phyloP scores from a whole-genome alignment of 2,888 invertebrate species.

The Sericinus montela region DNA sequence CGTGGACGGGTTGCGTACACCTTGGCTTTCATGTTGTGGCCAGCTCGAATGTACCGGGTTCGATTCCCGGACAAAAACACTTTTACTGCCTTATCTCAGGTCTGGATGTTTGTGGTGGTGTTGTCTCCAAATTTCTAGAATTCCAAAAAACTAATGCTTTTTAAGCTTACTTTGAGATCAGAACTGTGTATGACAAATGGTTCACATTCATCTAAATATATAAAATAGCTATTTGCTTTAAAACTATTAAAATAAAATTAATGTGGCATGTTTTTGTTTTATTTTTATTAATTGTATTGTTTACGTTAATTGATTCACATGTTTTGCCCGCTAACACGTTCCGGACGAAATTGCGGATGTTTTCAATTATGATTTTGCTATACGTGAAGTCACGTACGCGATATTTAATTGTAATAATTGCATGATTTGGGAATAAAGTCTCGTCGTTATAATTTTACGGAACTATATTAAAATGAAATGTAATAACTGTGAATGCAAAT shows the following conservation, averaged over 20 bases:
- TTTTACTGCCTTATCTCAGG: too few species aligned
- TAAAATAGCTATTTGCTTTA: too few species aligned
- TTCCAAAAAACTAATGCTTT: too few species aligned
- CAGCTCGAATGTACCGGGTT: too few species aligned
- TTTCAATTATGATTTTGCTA: conserved; percentile 15
- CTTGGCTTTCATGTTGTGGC: too few species aligned
- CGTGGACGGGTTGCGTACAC: too few species aligned
- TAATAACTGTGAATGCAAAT: conserved; percentile 1
- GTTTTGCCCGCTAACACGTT: conserved; percentile 17
- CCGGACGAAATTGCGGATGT: conserved; percentile 15
- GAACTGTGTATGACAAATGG: too few species aligned
- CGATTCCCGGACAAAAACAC: too few species aligned
- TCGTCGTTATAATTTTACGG: conserved; percentile 6
- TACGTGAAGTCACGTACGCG: conserved; percentile 13
- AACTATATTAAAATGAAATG: conserved; percentile 7
- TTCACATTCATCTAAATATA: too few species aligned
- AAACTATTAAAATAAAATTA: not conserved
- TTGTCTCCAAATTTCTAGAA: too few species aligned
- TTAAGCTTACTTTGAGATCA: too few species aligned
- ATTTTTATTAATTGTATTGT: conserved; percentile 14
- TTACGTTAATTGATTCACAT: conserved; percentile 16
- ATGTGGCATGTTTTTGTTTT: not conserved
- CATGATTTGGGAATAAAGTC: conserved; percentile 8
- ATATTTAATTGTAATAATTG: conserved; percentile 16
- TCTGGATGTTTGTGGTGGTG: too few species aligned